Conservation (phyloP, 1,140 invertebrate genomes). For the Eurosta solidaginis region DNA sequence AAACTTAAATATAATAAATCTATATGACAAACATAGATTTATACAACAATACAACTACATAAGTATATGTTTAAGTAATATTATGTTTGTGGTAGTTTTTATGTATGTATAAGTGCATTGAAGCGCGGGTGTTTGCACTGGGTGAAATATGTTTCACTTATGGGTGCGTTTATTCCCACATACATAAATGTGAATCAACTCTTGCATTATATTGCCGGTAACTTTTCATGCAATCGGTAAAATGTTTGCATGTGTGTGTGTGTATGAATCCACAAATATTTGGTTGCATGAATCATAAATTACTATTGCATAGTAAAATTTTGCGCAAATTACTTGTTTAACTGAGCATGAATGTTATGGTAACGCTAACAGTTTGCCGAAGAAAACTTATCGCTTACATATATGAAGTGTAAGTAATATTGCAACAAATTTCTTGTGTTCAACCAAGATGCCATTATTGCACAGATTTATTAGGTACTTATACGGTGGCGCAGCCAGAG, state of each 20-base stretch:
- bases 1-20: not conserved
- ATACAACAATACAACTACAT: not conserved
- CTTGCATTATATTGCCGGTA: not conserved
- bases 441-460: too few species aligned
- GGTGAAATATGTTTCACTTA: not conserved
- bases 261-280: not conserved
- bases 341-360: constrained; percentile 29
- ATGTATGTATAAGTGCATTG: not conserved
- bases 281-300: constrained; percentile 13
- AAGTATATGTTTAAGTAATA: not conserved
- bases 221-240: not conserved
- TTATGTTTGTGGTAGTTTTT: too few species aligned
- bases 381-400: not conserved
- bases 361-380: not conserved
- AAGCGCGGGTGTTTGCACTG: constrained; percentile 5
- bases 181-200: constrained; percentile 8
- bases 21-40: not conserved
- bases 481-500: too few species aligned
- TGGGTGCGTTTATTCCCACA: constrained; percentile 22
- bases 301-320: not conserved
- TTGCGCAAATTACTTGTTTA: constrained; percentile 27
- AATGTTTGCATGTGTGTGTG: not conserved
- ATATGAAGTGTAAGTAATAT: too few species aligned
- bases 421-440: too few species aligned
- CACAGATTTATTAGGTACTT: too few species aligned